phyloP scores from a whole-genome alignment of 2,888 invertebrate species.

The Diaperis boleti region DNA sequence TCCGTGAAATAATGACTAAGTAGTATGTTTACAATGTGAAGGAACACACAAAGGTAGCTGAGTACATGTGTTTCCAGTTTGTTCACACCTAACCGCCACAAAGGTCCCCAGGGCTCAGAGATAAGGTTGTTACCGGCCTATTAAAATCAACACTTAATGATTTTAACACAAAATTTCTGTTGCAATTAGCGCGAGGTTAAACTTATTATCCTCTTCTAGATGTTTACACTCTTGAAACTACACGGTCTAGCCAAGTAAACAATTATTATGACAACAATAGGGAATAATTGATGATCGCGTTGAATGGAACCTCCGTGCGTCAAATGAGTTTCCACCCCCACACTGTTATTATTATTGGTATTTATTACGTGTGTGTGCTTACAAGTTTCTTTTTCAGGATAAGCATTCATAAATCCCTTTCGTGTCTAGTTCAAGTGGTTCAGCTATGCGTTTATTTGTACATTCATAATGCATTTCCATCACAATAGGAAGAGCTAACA shows the following conservation, averaged over 20 bases:
- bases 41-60: conserved; percentile 29
- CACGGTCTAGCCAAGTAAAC: conserved; percentile 10
- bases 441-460: conserved; percentile 43
- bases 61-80: conserved; percentile 27
- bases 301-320: conserved; percentile 1
- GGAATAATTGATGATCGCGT: conserved; percentile 24
- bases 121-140: conserved; percentile 11
- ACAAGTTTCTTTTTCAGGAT: conserved; percentile 20
- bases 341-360: too few species aligned
- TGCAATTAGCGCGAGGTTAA: conserved; percentile 19
- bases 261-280: conserved; percentile 17
- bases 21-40: conserved; percentile 45
- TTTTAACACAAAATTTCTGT: conserved; percentile 2
- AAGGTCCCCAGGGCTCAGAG: neutral
- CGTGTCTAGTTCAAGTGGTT: conserved; percentile 44
- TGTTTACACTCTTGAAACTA: conserved; percentile 9
- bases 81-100: conserved; percentile 33
- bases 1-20: conserved; percentile 47
- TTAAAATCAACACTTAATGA: conserved; percentile 14
- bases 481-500: conserved; percentile 50
- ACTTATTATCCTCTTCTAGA: conserved; percentile 9
- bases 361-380: conserved; percentile 9
- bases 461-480: conserved; percentile 49
- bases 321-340: conserved; percentile 22
- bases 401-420: conserved; percentile 38